Evolutionary conservation across 2,113 vertebrate genomes (phyloP).

Genomic region (Chaenocephalus aceratus): DNA sequence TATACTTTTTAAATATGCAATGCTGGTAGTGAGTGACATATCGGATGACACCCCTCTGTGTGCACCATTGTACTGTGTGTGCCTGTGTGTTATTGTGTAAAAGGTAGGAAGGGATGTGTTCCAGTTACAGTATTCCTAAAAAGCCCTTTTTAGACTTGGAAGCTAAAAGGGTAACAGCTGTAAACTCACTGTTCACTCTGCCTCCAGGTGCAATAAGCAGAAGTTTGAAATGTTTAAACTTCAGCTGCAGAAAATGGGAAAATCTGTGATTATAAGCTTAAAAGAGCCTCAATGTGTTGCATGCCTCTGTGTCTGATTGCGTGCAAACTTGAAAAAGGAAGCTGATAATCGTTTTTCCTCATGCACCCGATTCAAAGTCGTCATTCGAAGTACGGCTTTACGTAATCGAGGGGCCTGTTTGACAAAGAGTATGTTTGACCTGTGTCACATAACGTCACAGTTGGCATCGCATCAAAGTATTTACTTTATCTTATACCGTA

Average conservation of each 20-base stretch:
- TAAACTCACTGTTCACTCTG: not conserved
- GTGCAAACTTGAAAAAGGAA: not conserved
- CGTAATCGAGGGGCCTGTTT: conserved; percentile 1
- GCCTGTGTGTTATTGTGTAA: not conserved
- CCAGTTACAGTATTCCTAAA: conserved; percentile 13
- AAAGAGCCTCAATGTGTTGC: conserved; percentile 22
- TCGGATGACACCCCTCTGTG: conserved; percentile 21
- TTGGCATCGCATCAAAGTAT: conserved; percentile 52
- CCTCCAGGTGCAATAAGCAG: not conserved
- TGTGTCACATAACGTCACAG: conserved; percentile 34
- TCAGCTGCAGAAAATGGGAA: not conserved
- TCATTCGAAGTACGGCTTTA: conserved; percentile 29
- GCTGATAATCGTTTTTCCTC: conserved; percentile 3
- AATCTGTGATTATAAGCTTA: not conserved
- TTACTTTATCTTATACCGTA: conserved; percentile 18
- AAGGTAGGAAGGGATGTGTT: not conserved
- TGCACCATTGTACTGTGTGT: conserved; percentile 18
- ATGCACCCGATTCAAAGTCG: conserved; percentile 11
- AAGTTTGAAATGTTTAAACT: conserved; percentile 4
- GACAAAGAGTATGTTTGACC: not conserved
- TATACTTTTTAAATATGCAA: conserved; percentile 62
- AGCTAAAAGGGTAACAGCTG: conserved; percentile 2
- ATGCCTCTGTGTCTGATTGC: not conserved
- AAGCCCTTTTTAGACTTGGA: conserved; percentile 25
- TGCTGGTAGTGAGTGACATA: conserved; percentile 46